Evolutionary conservation across 2,888 invertebrate species (phyloP).

Genomic region (Graphium colonna): DNA sequence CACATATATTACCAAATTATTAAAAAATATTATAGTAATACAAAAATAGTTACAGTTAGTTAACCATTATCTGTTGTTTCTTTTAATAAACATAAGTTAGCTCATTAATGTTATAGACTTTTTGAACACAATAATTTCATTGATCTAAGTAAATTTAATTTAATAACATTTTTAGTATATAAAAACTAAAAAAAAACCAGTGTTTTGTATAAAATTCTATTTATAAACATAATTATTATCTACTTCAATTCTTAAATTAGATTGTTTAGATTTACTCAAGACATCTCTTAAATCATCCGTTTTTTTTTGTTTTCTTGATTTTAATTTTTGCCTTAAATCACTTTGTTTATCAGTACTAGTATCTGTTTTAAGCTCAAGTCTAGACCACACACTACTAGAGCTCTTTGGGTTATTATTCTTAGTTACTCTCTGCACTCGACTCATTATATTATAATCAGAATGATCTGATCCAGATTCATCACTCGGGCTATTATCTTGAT

Average conservation of each 20-base stretch:
- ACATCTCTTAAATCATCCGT: constrained; percentile 60
- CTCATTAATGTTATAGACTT: too few relatives aligned
- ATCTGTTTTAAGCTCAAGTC: constrained; percentile 57
- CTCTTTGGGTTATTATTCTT: constrained; percentile 37
- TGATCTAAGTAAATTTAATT: too few relatives aligned
- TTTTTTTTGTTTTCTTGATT: constrained; percentile 49
- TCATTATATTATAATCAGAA: constrained; percentile 65
- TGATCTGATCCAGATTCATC: constrained; percentile 51
- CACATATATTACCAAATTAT: too few relatives aligned
- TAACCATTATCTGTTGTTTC: too few relatives aligned
- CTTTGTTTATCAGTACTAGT: constrained; percentile 38
- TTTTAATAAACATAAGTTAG: too few relatives aligned
- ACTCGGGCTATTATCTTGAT: constrained; percentile 40
- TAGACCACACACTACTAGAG: constrained; percentile 77
- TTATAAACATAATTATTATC: constrained; percentile 60
- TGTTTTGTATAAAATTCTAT: constrained; percentile 25
- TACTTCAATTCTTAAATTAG: constrained; percentile 73
- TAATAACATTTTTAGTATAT: too few relatives aligned
- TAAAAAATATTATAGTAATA: too few relatives aligned
- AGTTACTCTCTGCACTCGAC: constrained; percentile 72
- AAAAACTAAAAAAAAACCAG: too few relatives aligned
- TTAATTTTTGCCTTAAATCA: constrained; percentile 62
- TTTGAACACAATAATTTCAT: too few relatives aligned
- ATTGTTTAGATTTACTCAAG: constrained; percentile 59
- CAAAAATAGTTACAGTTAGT: too few relatives aligned